Conservation (phyloP, 2,797 vertebrate genomes). For the Diplodus sargus region DNA sequence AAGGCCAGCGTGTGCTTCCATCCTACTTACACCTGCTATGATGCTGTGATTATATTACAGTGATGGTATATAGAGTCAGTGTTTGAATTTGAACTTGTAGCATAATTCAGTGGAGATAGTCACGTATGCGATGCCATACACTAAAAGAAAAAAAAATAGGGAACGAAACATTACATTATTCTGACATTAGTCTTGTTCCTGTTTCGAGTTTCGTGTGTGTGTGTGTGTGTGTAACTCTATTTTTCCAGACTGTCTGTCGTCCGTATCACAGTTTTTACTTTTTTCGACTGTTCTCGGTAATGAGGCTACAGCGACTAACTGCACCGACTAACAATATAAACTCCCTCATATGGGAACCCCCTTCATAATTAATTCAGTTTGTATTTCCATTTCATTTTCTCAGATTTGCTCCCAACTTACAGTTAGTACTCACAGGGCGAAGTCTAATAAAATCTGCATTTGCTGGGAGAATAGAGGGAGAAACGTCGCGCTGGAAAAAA, state of each 20-base stretch:
- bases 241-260: neutral
- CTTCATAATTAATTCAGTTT: conserved; percentile 38
- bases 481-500: conserved; percentile 27
- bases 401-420: conserved; percentile 38
- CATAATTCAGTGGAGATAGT: neutral
- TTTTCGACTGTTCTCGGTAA: conserved; percentile 19
- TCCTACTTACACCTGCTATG: neutral
- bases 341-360: conserved; percentile 31
- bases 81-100: neutral
- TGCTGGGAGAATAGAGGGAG: conserved; percentile 17
- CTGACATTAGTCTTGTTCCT: neutral
- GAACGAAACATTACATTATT: neutral
- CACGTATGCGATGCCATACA: neutral
- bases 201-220: neutral
- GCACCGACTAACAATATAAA: conserved; percentile 36
- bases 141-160: neutral
- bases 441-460: conserved; percentile 48
- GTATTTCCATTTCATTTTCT: conserved; percentile 48
- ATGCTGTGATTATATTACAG: conserved; percentile 5
- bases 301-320: neutral
- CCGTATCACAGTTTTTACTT: neutral
- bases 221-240: neutral
- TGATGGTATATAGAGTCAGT: conserved; percentile 2
- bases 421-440: conserved; percentile 23
- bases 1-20: conserved; percentile 22